A percentile compares a stretch with the other conserved stretches of the same genome.
Evolutionary conservation across 2,797 vertebrate genomes (phyloP).

Genomic region (Danio kyathit): DNA sequence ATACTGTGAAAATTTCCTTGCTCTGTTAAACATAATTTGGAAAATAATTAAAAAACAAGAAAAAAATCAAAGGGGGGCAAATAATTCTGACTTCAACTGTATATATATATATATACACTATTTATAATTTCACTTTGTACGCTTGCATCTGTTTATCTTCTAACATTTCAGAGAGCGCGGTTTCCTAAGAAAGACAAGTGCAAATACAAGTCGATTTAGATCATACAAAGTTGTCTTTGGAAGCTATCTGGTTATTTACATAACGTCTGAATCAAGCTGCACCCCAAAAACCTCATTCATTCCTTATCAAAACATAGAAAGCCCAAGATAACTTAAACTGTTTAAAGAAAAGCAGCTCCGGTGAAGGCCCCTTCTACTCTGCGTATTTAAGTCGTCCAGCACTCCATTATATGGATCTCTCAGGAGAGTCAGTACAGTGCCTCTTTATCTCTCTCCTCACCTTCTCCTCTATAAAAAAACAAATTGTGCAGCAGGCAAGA

Average conservation of each 20-base stretch:
- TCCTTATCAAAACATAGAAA: slow-evolving; percentile 79
- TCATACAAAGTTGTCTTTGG: slow-evolving; percentile 76
- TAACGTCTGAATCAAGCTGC: slow-evolving; percentile 80
- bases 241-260: slow-evolving; percentile 81
- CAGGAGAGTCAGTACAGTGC: slow-evolving; percentile 81
- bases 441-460: slow-evolving; percentile 75
- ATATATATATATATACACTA: too few relatives aligned
- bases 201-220: slow-evolving; percentile 77
- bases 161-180: slow-evolving; percentile 61
- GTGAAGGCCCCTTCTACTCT: slow-evolving; percentile 77
- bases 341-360: slow-evolving; percentile 73
- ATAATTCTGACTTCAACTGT: too few relatives aligned
- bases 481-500: slow-evolving; percentile 74
- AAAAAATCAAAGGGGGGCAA: too few relatives aligned
- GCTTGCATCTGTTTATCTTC: slow-evolving; percentile 42
- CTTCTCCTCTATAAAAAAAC: slow-evolving; percentile 66
- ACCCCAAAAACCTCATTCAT: slow-evolving; percentile 77
- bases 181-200: slow-evolving; percentile 70
- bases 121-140: slow-evolving; percentile 46
- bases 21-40: too few relatives aligned
- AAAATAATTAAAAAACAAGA: too few relatives aligned
- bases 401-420: slow-evolving; percentile 84
- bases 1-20: too few relatives aligned
- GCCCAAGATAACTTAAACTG: slow-evolving; percentile 82
- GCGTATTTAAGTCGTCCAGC: slow-evolving; percentile 81